Evolutionary conservation across 35 echinoderm and acorn worm species (phyloP), one percentile per base, ranked within the genome.

Genomic region (Stichopus chloronotus): DNA sequence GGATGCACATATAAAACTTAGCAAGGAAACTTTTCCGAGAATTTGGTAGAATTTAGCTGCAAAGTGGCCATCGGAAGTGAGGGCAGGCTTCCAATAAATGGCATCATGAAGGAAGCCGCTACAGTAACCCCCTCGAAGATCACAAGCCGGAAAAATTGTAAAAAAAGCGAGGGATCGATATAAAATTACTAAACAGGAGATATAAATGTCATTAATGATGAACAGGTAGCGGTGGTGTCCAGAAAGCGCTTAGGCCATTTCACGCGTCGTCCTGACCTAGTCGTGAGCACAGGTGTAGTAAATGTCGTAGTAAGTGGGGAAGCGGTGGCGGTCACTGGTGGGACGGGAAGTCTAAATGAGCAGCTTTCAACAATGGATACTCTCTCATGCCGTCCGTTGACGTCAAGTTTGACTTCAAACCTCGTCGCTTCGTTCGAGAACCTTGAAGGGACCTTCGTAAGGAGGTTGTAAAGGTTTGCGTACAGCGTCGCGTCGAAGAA

Each of bases 401-500:
- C 7, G 58, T 78, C 4, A 9, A 95, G 14, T 13, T 52, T 52
- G 68, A 95, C n/a, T n/a, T n/a, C n/a, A 95, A 91, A 72, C 81
- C 30, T 94, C 91, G 7, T 83, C 58, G 22, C 79, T 56, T 23
- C 94, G 71, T 5, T n/a, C 16, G 23, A 95, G 60, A 55, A 95
- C 90, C 22, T 74, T 16, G 20, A 43, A 95, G 16, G 94, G 94
- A 74, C 94, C 94, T 4, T 30, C 12, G 55, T 92, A 92, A 25
- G 82, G 94, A 6, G 90, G 90, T 92, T 92, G 94, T 5, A 95
- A 55, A 23, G 90, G 94, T 88, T 86, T 92, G 16, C 81, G 81
- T 19, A 95, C 94, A 8, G 81, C 56, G 74, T 92, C 94, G 58
- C 5, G 56, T 8, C 91, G 78, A 52, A 92, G 21, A 10, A 55